phyloP scores from a whole-genome alignment of 2,888 invertebrate species.

The Capitulum mitella region DNA sequence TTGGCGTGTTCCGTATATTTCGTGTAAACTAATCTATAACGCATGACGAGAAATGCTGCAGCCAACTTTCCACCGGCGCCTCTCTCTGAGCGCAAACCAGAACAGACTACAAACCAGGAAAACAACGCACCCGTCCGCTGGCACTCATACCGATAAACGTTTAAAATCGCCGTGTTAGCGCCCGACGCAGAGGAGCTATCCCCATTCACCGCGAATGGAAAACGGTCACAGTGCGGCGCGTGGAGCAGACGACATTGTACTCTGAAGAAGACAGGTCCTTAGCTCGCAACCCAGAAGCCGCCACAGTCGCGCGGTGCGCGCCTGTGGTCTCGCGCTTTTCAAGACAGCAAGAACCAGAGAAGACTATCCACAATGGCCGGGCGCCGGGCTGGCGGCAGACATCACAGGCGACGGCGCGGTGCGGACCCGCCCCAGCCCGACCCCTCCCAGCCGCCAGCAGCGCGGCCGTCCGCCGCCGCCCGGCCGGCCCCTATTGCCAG shows the following conservation, averaged over 20 bases:
- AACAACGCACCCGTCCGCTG: background rate
- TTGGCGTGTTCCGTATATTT: slow-evolving; percentile 10
- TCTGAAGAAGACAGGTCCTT: background rate
- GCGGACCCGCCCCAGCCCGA: background rate
- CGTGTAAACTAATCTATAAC: slow-evolving; percentile 19
- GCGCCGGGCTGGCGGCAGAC: background rate
- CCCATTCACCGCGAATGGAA: too few relatives aligned
- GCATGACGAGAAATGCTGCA: slow-evolving; percentile 13
- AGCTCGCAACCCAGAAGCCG: too few relatives aligned
- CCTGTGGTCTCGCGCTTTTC: too few relatives aligned
- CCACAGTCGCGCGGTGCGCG: background rate
- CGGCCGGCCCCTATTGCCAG: too few relatives aligned
- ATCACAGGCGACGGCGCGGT: background rate
- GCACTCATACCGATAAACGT: background rate
- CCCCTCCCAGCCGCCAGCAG: too few relatives aligned
- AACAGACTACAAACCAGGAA: background rate
- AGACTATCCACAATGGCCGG: background rate
- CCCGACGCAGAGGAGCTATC: background rate
- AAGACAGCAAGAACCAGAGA: background rate
- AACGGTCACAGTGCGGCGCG: background rate
- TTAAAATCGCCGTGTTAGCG: background rate
- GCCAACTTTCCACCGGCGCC: background rate
- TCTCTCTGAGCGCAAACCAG: background rate
- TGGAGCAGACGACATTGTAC: background rate
- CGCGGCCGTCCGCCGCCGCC: too few relatives aligned